Conservation (phyloP, 2,113 vertebrate species). For the Phyllostomus discolor region DNA sequence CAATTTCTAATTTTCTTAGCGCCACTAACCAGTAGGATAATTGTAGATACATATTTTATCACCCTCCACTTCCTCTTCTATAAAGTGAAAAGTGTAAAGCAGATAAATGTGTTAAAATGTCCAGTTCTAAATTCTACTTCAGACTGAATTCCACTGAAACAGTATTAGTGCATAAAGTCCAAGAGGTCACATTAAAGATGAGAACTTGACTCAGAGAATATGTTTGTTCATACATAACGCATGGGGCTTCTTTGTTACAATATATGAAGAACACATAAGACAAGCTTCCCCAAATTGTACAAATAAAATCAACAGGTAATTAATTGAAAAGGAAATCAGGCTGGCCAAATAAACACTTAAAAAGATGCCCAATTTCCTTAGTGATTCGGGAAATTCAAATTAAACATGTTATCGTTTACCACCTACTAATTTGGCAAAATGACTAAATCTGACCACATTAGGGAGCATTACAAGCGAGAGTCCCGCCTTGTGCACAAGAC, state of each 20-base stretch:
- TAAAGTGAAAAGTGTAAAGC: background rate
- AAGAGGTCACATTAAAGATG: background rate
- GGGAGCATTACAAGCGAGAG: background rate
- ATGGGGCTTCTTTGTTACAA: background rate
- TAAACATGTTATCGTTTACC: background rate
- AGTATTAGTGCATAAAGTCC: background rate
- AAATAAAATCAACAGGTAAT: background rate
- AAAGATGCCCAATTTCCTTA: background rate
- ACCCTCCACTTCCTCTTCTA: background rate
- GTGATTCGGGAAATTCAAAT: background rate
- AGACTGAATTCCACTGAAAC: background rate
- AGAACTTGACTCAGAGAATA: background rate
- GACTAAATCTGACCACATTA: background rate
- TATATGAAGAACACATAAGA: background rate
- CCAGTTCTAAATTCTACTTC: background rate
- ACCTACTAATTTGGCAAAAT: background rate
- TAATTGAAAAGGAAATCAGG: background rate
- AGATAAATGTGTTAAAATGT: background rate
- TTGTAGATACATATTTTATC: background rate
- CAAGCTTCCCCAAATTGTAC: background rate
- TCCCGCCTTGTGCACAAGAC: fast-evolving
- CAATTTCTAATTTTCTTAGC: background rate
- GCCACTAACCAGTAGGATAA: background rate
- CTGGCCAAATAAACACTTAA: background rate
- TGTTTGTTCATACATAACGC: background rate